Conservation (phyloP, 2,113 vertebrate genomes). For the Eptatretus burgeri region DNA sequence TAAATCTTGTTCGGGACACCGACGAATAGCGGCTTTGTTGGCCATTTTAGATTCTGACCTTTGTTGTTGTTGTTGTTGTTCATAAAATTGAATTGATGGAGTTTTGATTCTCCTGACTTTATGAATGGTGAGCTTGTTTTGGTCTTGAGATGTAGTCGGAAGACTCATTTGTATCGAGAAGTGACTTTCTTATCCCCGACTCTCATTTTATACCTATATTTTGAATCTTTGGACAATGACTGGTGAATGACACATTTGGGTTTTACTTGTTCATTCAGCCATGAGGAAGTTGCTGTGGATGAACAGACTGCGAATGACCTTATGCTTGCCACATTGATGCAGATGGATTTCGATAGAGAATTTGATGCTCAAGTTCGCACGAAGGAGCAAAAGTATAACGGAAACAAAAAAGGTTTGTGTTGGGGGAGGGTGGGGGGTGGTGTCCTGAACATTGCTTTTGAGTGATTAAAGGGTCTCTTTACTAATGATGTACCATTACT, state of each 20-base stretch:
- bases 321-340: slow-evolving; percentile 82
- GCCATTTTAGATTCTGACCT: too few relatives aligned
- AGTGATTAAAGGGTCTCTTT: not conserved
- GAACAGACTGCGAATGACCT: slow-evolving; percentile 54
- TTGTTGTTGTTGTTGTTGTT: too few relatives aligned
- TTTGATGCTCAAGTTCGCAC: slow-evolving; percentile 80
- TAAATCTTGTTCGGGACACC: too few relatives aligned
- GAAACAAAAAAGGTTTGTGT: not conserved
- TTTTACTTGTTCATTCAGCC: not conserved
- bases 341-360: slow-evolving; percentile 88
- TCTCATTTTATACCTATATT: not conserved
- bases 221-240: not conserved
- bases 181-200: not conserved
- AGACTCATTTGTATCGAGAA: not conserved
- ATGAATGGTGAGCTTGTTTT: not conserved
- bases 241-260: not conserved
- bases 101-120: too few relatives aligned
- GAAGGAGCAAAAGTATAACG: slow-evolving; percentile 71
- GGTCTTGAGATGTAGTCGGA: not conserved
- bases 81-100: too few relatives aligned
- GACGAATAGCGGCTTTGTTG: too few relatives aligned
- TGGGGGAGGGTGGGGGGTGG: not conserved
- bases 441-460: not conserved
- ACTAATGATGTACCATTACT: not conserved
- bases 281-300: not conserved